A percentile compares a stretch with the other conserved stretches of the same genome.
Conservation (phyloP, 2,113 vertebrate species). For the Rhinoptilus africanus region DNA sequence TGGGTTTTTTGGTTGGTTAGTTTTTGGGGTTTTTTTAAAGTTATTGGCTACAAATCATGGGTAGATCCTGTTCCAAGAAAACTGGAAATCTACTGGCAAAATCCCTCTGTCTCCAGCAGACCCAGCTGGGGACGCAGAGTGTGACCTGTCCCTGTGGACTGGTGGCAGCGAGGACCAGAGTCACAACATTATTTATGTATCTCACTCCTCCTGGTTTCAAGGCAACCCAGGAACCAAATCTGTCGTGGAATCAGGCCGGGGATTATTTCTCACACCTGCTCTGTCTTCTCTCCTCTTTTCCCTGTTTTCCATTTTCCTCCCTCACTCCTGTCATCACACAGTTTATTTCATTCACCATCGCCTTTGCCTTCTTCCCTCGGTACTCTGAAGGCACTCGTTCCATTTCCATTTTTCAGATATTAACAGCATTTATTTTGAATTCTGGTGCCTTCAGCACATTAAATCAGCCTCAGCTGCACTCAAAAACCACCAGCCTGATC, state of each 20-base stretch:
- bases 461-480: constrained; percentile 4
- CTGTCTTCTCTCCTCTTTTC: neutral
- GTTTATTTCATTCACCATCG: neutral
- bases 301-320: neutral
- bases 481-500: neutral
- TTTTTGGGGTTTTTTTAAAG: fast-evolving
- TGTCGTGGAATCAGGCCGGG: neutral
- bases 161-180: neutral
- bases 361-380: neutral
- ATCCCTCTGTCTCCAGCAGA: neutral
- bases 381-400: neutral
- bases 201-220: neutral
- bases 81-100: neutral
- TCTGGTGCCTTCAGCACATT: constrained; percentile 11
- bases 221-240: neutral
- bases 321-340: neutral
- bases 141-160: neutral
- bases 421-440: constrained; percentile 34
- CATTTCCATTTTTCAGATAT: constrained; percentile 12
- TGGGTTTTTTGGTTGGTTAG: neutral
- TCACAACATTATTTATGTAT: neutral
- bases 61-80: neutral
- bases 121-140: neutral
- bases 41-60: neutral
- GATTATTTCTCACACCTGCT: neutral